Conservation (phyloP, 2,113 vertebrate genomes). For the Mormyrus iriodes region DNA sequence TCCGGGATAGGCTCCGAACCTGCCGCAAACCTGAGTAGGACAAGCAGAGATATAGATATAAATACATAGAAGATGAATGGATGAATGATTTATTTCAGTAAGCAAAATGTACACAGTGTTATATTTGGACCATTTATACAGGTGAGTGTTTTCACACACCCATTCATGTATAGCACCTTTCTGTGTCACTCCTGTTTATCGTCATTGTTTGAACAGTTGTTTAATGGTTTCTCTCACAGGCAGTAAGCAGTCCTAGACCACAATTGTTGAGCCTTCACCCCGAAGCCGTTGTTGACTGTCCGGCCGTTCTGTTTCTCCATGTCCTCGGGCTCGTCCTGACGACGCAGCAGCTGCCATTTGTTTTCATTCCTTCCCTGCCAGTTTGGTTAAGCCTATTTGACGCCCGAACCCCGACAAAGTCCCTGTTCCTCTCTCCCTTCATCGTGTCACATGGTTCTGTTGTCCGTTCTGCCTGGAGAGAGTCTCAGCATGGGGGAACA, state of each 20-base stretch:
- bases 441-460: not conserved
- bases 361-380: not conserved
- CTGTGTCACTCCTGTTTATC: not conserved
- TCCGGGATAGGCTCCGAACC: too few relatives aligned
- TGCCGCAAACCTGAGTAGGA: not conserved
- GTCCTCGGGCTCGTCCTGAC: not conserved
- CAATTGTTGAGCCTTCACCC: not conserved
- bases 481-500: not conserved
- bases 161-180: not conserved
- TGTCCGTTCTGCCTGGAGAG: not conserved
- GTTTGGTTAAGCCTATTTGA: not conserved
- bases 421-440: not conserved
- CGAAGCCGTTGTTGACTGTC: not conserved
- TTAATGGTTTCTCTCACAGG: not conserved
- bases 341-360: not conserved
- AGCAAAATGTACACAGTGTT: not conserved
- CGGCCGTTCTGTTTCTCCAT: not conserved
- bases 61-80: not conserved
- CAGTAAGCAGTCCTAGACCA: not conserved
- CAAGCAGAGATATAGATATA: too few relatives aligned
- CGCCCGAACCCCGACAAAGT: not conserved
- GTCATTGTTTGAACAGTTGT: not conserved
- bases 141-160: not conserved
- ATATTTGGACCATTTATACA: not conserved
- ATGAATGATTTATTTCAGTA: too few relatives aligned